Evolutionary conservation across 2,888 invertebrate species (phyloP).

Genomic region (Pyrocoelia pectoralis): DNA sequence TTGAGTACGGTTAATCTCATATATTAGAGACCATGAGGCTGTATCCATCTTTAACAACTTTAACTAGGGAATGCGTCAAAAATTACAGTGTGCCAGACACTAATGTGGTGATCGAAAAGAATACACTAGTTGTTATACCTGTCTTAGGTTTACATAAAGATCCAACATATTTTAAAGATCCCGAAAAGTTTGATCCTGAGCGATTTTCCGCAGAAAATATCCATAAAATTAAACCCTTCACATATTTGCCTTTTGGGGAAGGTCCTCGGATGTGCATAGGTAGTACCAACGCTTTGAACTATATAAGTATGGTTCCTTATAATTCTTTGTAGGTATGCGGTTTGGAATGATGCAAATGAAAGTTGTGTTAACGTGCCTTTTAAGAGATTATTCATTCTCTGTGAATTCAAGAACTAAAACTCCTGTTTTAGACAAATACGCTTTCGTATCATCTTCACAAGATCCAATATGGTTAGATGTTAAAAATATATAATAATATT

Average conservation of each 20-base stretch:
- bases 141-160: background rate
- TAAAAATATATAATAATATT: slow-evolving; percentile 25
- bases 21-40: slow-evolving; percentile 14
- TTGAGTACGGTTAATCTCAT: too few relatives aligned
- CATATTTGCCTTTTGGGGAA: background rate
- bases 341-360: slow-evolving; percentile 41
- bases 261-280: background rate
- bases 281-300: too few relatives aligned
- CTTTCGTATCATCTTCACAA: slow-evolving; percentile 27
- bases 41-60: slow-evolving; percentile 13
- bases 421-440: slow-evolving; percentile 30
- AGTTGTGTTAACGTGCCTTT: slow-evolving; percentile 34
- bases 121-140: slow-evolving; percentile 12
- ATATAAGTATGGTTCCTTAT: too few relatives aligned
- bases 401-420: slow-evolving; percentile 37
- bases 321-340: slow-evolving; percentile 35
- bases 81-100: slow-evolving; percentile 7
- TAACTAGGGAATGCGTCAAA: slow-evolving; percentile 18
- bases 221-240: background rate
- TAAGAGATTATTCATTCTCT: slow-evolving; percentile 33
- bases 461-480: slow-evolving; percentile 36
- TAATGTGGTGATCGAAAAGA: slow-evolving; percentile 8
- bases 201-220: background rate
- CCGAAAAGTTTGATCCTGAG: background rate
- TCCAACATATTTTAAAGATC: background rate